These are phyloP conservation scores for Nannoperca obscura DNA, from an alignment of 2,797 vertebrate species.

Conservation along the genomic window DNA sequence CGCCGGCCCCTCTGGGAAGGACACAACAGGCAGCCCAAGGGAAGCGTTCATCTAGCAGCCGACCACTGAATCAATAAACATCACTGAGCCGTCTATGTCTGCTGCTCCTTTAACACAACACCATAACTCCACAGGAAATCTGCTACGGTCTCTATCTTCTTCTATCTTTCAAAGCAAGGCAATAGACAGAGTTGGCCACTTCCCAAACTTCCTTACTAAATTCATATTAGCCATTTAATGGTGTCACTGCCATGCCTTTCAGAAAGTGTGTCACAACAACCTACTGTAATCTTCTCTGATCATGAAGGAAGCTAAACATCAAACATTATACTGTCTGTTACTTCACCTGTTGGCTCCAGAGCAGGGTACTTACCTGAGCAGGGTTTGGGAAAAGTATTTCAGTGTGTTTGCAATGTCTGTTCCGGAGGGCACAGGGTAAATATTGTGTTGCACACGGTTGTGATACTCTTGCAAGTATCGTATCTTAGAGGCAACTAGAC, in stretches of 20 bases:
- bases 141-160: neutral
- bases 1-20: constrained; percentile 61
- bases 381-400: constrained; percentile 99
- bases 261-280: constrained; percentile 49
- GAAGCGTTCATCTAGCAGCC: constrained; percentile 55
- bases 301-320: constrained; percentile 61
- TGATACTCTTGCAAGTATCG: constrained; percentile 99
- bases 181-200: constrained; percentile 11
- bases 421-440: constrained; percentile 99
- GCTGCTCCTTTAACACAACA: constrained; percentile 31
- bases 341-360: constrained; percentile 83
- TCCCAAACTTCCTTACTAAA: constrained; percentile 21
- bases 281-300: constrained; percentile 37
- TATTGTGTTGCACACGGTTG: constrained; percentile 99
- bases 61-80: constrained; percentile 73
- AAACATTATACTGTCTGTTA: constrained; percentile 75
- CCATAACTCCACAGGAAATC: constrained; percentile 14
- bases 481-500: constrained; percentile 99
- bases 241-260: constrained; percentile 51
- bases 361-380: constrained; percentile 97
- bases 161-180: constrained; percentile 10
- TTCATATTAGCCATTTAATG: constrained; percentile 23
- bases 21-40: constrained; percentile 57
- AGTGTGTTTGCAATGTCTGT: constrained; percentile 99
- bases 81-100: constrained; percentile 39